A percentile compares a stretch with the other conserved stretches of the same genome.
Evolutionary conservation across 2,797 vertebrate species (phyloP).

Genomic region (Hemibagrus guttatus): DNA sequence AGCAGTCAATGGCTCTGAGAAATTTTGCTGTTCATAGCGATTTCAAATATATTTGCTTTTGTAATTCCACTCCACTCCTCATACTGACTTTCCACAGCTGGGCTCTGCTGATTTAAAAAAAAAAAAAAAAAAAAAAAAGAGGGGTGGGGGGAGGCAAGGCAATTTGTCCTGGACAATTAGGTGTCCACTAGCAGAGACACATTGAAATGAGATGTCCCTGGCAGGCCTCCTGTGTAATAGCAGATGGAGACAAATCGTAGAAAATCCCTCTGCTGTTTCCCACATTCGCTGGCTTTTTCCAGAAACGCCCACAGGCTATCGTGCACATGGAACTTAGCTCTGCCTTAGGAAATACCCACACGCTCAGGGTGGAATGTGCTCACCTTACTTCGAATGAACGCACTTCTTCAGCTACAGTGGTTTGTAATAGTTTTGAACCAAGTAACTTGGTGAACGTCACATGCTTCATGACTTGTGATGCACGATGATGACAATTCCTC

Average conservation of each 20-base stretch:
- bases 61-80: neutral
- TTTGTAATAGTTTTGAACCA: conserved; percentile 69
- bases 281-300: conserved; percentile 33
- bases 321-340: conserved; percentile 2
- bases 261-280: conserved; percentile 37
- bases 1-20: conserved; percentile 11
- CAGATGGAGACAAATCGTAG: conserved; percentile 41
- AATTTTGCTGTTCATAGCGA: neutral
- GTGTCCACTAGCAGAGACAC: conserved; percentile 35
- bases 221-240: conserved; percentile 49
- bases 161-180: conserved; percentile 50
- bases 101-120: conserved; percentile 14
- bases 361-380: conserved; percentile 74
- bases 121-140: neutral
- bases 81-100: conserved; percentile 12
- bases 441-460: conserved; percentile 53
- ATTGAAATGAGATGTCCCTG: conserved; percentile 46
- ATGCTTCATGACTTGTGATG: conserved; percentile 21
- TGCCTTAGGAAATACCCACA: conserved; percentile 63
- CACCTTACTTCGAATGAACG: conserved; percentile 42
- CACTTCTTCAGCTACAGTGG: conserved; percentile 75
- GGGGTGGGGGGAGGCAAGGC: neutral
- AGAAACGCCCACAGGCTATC: conserved; percentile 12
- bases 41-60: neutral
- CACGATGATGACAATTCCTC: conserved; percentile 42